phyloP scores from a whole-genome alignment of 1,140 invertebrate species.

The Lucilia sericata region DNA sequence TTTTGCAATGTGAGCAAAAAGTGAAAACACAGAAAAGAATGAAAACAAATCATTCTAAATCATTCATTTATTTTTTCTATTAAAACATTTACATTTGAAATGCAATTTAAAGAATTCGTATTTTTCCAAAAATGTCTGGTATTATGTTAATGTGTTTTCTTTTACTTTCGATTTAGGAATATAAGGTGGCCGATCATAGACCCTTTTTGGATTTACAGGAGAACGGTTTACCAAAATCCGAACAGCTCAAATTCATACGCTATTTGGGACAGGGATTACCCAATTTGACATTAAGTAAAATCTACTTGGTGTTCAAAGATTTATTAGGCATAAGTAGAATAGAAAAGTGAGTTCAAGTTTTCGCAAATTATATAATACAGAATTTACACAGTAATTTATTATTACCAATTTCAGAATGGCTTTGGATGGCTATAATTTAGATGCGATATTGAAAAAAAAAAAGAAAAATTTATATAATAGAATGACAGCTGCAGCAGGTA shows the following conservation, averaged over 20 bases:
- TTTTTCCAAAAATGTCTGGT: conserved; percentile 6
- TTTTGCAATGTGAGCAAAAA: conserved; percentile 68
- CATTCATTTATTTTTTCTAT: neutral
- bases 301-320: conserved; percentile 65
- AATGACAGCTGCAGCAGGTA: conserved; percentile 60
- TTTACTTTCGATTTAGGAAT: conserved; percentile 56
- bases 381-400: neutral
- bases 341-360: conserved; percentile 59
- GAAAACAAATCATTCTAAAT: conserved; percentile 12
- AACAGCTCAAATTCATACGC: conserved; percentile 68
- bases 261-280: conserved; percentile 68
- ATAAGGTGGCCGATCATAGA: conserved; percentile 68
- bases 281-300: conserved; percentile 67
- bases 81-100: neutral
- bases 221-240: conserved; percentile 67
- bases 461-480: conserved; percentile 65
- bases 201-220: conserved; percentile 69
- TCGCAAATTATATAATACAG: too few species aligned
- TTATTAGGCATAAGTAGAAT: conserved; percentile 57
- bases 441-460: conserved; percentile 63
- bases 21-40: conserved; percentile 25
- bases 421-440: conserved; percentile 62
- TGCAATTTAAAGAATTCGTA: neutral
- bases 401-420: conserved; percentile 46
- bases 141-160: conserved; percentile 11